Evolutionary conservation across 2,113 vertebrate genomes (phyloP), one percentile per base, ranked within the genome.

Genomic region (Xenopus borealis): DNA sequence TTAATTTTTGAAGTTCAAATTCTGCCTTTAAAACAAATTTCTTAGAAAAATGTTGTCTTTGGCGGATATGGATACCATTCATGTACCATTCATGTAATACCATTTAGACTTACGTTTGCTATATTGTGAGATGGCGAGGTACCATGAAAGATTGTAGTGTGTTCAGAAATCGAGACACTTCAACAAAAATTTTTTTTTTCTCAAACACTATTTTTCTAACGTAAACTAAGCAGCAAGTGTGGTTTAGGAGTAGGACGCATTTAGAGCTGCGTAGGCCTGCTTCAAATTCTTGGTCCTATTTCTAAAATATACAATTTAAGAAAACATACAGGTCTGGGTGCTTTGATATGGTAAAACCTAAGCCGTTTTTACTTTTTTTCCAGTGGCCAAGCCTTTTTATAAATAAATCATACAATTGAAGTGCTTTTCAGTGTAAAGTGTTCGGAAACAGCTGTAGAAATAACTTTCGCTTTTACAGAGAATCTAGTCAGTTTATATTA

Each of bases 71-170:
- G 12, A 8, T n/a, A 45, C 64, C 11, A 46, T 50, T 33, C 66
- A 8, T 69, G 23, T 69, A 64, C 52, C 11, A 46, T 50, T 33
- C 66, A 8, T 69, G 23, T 69, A 69, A 62, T 55, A 44, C 58
- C 46, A 44, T 63, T 69, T 69, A 47, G 53, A 59, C 45, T 69
- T 11, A 40, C 69, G 66, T 52, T 52, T 55, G 58, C 66, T 69
- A 62, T 55, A 58, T 75, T 62, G 72, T 62, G 61, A 53, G 46
- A 75, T 62, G 23, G 45, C 66, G 45, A 55, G 50, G 44, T 45
- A 59, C 66, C 73, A 76, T 76, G 73, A 76, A 76, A 76, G 73
- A 63, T 20, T 10, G 18, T 23, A 76, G 66, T 76, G 73, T 76
- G 11, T 23, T 61, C 45, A 12, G 40, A 23, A 53, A 18, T 50